A percentile compares a stretch with the other conserved stretches of the same genome.
Conservation (phyloP, 1,140 invertebrate species). For the Chironomus tepperi region DNA sequence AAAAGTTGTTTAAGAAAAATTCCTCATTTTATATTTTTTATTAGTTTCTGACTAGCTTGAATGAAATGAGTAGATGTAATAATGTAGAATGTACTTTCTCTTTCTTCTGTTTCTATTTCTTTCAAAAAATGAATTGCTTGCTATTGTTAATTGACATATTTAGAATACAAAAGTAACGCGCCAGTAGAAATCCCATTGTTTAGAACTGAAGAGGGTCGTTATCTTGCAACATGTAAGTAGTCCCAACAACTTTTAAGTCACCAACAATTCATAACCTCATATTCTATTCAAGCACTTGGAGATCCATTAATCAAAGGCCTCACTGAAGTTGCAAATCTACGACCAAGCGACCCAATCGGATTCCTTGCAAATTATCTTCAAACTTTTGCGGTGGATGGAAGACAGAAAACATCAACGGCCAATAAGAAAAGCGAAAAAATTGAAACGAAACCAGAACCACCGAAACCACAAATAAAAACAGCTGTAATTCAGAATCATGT, state of each 20-base stretch:
- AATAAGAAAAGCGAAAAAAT: conserved; percentile 31
- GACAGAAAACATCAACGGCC: conserved; percentile 27
- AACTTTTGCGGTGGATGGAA: conserved; percentile 52
- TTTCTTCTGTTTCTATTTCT: conserved; percentile 17
- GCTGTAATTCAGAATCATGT: not conserved
- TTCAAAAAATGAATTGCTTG: not conserved
- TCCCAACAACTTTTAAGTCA: conserved; percentile 16
- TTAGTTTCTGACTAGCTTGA: not conserved
- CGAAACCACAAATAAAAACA: not conserved
- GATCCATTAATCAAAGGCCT: conserved; percentile 79
- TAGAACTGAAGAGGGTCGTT: conserved; percentile 70
- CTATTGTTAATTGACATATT: conserved; percentile 28
- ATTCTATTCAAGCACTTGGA: conserved; percentile 58
- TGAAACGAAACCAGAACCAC: conserved; percentile 34
- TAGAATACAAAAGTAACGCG: conserved; percentile 43
- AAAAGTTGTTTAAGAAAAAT: conserved; percentile 22
- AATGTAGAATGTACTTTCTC: conserved; percentile 26
- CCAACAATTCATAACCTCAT: conserved; percentile 24
- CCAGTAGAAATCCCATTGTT: conserved; percentile 64
- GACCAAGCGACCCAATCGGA: conserved; percentile 71
- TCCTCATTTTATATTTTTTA: too few species aligned
- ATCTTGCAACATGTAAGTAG: conserved; percentile 66
- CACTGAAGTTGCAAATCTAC: conserved; percentile 70
- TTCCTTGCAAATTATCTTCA: conserved; percentile 74
- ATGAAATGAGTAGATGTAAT: conserved; percentile 25